Conservation (phyloP, 2,797 vertebrate genomes). For the Lepus townsendii region DNA sequence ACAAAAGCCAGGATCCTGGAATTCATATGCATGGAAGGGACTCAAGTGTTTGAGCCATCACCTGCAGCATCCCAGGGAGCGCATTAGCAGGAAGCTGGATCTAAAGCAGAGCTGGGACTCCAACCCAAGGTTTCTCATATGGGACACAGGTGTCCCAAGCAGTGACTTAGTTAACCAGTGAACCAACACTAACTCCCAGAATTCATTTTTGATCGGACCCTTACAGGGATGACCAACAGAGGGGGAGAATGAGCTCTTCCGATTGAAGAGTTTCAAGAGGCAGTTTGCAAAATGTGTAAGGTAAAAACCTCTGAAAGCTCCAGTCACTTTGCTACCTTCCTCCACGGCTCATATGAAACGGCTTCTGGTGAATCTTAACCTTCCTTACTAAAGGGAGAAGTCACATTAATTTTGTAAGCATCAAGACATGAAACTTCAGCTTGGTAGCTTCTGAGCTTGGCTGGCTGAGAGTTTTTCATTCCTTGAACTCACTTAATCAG, state of each 20-base stretch:
- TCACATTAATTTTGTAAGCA: background rate
- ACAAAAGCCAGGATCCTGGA: no score
- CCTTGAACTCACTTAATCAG: background rate
- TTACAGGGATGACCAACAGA: background rate
- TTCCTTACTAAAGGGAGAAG: background rate
- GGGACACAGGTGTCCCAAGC: no score
- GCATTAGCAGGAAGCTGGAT: no score
- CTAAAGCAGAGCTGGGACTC: no score
- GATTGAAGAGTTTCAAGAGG: background rate
- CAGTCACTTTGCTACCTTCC: background rate
- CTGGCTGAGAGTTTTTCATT: background rate
- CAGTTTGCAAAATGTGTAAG: background rate
- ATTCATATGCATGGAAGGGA: no score
- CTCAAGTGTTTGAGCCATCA: no score
- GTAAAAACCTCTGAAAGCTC: background rate
- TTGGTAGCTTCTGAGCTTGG: background rate
- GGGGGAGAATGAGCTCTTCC: background rate
- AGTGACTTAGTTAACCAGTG: no score
- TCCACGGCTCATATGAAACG: background rate
- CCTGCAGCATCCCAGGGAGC: no score
- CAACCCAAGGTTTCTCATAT: no score
- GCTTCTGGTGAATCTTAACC: background rate
- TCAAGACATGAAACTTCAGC: background rate
- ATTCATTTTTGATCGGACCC: background rate
- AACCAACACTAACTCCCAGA: no score